Conservation (phyloP, 2,113 vertebrate species). For the Macquaria ambigua region DNA sequence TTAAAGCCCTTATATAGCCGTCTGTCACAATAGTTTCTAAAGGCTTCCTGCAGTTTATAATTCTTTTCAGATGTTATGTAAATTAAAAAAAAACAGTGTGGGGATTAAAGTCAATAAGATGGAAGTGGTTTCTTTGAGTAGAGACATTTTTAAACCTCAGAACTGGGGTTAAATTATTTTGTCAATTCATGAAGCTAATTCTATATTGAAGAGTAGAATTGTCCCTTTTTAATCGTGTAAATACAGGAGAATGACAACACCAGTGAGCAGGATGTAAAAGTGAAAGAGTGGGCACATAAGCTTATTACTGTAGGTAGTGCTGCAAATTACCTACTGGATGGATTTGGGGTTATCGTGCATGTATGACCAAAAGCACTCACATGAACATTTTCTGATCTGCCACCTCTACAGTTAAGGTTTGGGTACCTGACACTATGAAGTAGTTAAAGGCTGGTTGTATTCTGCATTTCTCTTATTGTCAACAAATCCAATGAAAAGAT, state of each 20-base stretch:
- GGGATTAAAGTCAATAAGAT: constrained; percentile 33
- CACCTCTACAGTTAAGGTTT: no score
- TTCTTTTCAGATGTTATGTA: constrained; percentile 1
- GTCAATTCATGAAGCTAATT: neutral
- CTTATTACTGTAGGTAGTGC: neutral
- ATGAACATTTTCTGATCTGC: no score
- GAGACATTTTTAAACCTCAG: neutral
- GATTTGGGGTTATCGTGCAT: neutral
- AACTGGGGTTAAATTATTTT: neutral
- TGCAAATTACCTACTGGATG: neutral
- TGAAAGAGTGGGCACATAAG: constrained; percentile 5
- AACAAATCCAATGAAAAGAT: neutral
- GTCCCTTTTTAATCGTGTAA: neutral
- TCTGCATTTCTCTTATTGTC: neutral
- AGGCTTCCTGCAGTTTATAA: neutral
- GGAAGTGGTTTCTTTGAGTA: neutral
- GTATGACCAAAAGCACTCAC: neutral
- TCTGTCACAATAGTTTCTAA: constrained; percentile 5
- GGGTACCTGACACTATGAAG: neutral
- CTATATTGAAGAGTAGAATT: no score
- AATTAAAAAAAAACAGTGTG: neutral
- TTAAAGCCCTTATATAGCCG: constrained; percentile 21
- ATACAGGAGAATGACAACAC: neutral
- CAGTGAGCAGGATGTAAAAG: constrained; percentile 1
- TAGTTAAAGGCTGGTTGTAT: neutral